Percentiles rank a stretch among this genome's conserved stretches.
These are phyloP conservation scores for Manis crassicaudata DNA, from an alignment of 2,797 vertebrate species.

Conservation along the genomic window DNA sequence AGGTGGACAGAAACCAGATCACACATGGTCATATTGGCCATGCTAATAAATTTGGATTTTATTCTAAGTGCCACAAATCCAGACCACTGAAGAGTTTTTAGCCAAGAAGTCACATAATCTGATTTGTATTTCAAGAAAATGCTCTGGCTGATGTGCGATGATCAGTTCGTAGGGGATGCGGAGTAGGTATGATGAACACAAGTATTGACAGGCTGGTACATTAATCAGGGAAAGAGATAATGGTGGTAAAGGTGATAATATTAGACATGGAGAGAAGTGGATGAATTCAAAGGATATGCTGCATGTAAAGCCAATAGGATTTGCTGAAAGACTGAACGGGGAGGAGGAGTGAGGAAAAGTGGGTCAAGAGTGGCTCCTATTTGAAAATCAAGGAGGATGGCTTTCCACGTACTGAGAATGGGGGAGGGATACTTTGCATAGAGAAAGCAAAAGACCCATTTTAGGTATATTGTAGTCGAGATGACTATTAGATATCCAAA, in stretches of 20 bases:
- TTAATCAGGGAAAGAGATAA: background rate
- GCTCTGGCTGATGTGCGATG: background rate
- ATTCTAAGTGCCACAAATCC: background rate
- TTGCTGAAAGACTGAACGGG: background rate
- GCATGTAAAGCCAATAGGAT: background rate
- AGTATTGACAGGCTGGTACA: background rate
- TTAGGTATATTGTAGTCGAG: background rate
- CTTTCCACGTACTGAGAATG: slow-evolving; percentile 3
- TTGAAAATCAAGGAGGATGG: background rate
- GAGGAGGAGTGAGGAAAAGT: background rate
- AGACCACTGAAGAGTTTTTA: background rate
- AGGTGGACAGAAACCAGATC: background rate
- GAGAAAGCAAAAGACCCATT: background rate
- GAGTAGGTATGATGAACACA: background rate
- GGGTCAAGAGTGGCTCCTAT: background rate
- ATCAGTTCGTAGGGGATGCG: background rate
- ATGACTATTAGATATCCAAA: background rate
- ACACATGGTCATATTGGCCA: background rate
- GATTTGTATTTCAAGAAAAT: background rate
- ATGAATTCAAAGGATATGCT: background rate
- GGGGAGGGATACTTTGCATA: background rate
- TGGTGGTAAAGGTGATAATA: background rate
- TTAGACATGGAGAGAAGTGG: background rate
- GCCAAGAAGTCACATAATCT: background rate
- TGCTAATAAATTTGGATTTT: background rate